Conservation (phyloP, 2,113 vertebrate species). For the Ondatra zibethicus region DNA sequence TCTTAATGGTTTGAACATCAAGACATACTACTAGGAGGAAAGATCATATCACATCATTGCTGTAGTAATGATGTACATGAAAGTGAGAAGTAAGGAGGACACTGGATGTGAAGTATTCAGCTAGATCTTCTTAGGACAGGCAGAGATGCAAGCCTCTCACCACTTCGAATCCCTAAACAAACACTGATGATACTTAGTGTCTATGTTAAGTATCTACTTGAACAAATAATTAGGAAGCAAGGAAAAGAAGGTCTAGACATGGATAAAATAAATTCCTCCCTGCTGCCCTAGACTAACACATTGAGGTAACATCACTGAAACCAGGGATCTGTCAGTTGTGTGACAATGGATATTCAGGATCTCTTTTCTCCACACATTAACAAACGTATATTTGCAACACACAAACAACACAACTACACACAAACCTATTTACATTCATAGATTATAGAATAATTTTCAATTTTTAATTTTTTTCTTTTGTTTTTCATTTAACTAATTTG, state of each 20-base stretch:
- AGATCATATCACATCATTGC: not conserved
- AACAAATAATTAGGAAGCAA: not conserved
- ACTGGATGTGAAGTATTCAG: fast-evolving
- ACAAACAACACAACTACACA: not conserved
- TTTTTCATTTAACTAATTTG: not conserved
- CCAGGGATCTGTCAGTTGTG: fast-evolving
- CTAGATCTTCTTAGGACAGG: not conserved
- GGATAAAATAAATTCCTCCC: not conserved
- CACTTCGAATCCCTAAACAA: not conserved
- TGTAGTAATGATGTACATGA: not conserved
- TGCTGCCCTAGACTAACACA: not conserved
- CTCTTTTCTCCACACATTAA: not conserved
- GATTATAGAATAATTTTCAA: too few species aligned
- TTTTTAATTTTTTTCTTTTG: not conserved
- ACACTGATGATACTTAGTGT: not conserved
- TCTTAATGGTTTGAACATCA: not conserved
- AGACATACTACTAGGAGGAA: not conserved
- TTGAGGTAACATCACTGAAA: not conserved
- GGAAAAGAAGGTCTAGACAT: not conserved
- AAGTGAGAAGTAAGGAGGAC: not conserved
- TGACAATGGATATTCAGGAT: not conserved
- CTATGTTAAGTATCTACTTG: too few species aligned
- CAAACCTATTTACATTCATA: not conserved
- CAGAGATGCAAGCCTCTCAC: fast-evolving
- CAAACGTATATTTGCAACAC: not conserved